Evolutionary conservation across 2,797 vertebrate genomes (phyloP).

Genomic region (Characodon lateralis): DNA sequence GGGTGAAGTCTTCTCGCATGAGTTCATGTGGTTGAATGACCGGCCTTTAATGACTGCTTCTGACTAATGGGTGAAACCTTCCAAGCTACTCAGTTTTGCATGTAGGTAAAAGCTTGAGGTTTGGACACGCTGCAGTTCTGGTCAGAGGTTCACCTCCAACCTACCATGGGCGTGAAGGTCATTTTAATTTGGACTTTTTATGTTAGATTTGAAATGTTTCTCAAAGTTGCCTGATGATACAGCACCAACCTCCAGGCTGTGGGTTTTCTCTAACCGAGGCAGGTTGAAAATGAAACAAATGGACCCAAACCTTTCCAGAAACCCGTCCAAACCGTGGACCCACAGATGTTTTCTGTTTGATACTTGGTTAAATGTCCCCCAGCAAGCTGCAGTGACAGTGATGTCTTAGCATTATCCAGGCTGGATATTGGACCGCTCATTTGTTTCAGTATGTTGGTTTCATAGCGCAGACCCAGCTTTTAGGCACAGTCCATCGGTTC

Average conservation of each 20-base stretch:
- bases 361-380: not conserved
- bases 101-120: not conserved
- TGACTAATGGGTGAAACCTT: constrained; percentile 23
- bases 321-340: too few species aligned
- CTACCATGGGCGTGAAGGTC: not conserved
- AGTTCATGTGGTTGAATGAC: not conserved
- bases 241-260: not conserved
- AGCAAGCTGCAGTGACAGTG: not conserved
- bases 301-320: not conserved
- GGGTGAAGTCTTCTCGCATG: not conserved
- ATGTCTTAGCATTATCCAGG: not conserved
- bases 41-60: constrained; percentile 40
- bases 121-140: not conserved
- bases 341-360: not conserved
- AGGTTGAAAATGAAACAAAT: not conserved
- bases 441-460: too few species aligned
- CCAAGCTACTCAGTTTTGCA: constrained; percentile 4
- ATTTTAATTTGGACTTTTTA: not conserved
- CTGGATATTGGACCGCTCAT: too few species aligned
- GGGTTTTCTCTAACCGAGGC: not conserved
- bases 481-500: too few species aligned
- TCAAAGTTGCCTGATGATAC: not conserved
- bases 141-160: not conserved
- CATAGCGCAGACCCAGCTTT: too few species aligned
- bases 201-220: too few species aligned